phyloP scores from a whole-genome alignment of 2,888 invertebrate genomes.

The Sminthurinus aureus region DNA sequence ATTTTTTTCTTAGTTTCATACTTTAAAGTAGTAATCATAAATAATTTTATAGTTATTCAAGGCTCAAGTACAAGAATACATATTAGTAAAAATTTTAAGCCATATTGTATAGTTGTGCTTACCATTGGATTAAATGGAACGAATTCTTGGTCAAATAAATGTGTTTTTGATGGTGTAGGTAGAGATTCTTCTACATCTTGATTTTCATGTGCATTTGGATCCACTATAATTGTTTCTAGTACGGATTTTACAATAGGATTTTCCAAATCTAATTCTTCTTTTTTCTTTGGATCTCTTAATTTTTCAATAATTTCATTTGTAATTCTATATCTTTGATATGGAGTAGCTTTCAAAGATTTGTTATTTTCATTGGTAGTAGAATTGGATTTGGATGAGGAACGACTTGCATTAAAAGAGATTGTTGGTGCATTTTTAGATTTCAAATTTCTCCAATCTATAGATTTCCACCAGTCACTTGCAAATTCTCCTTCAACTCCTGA shows the following conservation, averaged over 20 bases:
- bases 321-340: slow-evolving; percentile 51
- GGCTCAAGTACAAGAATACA: too few relatives aligned
- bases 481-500: not conserved
- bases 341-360: slow-evolving; percentile 19
- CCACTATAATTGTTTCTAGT: slow-evolving; percentile 50
- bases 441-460: slow-evolving; percentile 36
- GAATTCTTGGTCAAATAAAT: slow-evolving; percentile 45
- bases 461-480: slow-evolving; percentile 3
- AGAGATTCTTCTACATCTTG: slow-evolving; percentile 26
- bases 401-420: slow-evolving; percentile 21
- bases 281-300: slow-evolving; percentile 50
- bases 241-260: slow-evolving; percentile 55
- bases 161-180: slow-evolving; percentile 5
- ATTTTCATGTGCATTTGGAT: slow-evolving; percentile 39
- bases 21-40: too few relatives aligned
- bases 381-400: not conserved
- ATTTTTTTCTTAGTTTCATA: too few relatives aligned
- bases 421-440: slow-evolving; percentile 13
- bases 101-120: slow-evolving; percentile 22
- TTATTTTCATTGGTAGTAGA: not conserved
- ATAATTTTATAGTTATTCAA: too few relatives aligned
- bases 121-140: slow-evolving; percentile 58
- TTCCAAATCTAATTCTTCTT: slow-evolving; percentile 45
- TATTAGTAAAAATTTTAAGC: not conserved
- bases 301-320: slow-evolving; percentile 55